phyloP scores from a whole-genome alignment of 1,140 invertebrate species.

The Drosophila takahashii region DNA sequence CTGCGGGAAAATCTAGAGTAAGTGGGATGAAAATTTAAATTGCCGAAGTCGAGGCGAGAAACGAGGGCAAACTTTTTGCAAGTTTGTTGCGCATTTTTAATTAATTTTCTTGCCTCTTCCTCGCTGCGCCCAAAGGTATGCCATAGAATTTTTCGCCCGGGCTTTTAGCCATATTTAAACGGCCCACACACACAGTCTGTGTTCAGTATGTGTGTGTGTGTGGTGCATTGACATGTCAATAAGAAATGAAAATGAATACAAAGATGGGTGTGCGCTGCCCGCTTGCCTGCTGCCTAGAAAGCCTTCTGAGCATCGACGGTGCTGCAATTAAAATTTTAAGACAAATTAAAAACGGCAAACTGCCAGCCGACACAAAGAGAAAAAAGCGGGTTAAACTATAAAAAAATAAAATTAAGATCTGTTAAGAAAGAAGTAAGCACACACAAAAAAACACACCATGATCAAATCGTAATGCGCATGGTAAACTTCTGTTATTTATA shows the following conservation, averaged over 20 bases:
- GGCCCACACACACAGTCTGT: not conserved
- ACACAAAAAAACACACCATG: too few species aligned
- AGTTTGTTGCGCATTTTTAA: slow-evolving; percentile 69
- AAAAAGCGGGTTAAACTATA: not conserved
- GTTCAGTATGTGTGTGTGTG: slow-evolving; percentile 4
- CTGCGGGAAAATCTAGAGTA: slow-evolving; percentile 35
- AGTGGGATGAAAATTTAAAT: slow-evolving; percentile 52
- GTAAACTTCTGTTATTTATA: too few species aligned
- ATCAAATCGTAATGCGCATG: too few species aligned
- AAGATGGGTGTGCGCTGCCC: slow-evolving; percentile 10
- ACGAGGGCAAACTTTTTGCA: slow-evolving; percentile 45
- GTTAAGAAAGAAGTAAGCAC: too few species aligned
- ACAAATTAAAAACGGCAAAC: slow-evolving; percentile 70
- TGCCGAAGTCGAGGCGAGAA: slow-evolving; percentile 32
- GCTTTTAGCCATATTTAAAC: slow-evolving; percentile 60
- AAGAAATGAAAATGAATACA: slow-evolving; percentile 64
- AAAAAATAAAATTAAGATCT: too few species aligned
- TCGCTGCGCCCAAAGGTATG: slow-evolving; percentile 25
- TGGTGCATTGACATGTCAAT: slow-evolving; percentile 73
- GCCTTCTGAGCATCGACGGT: slow-evolving; percentile 33
- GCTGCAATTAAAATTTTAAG: slow-evolving; percentile 77
- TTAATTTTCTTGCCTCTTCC: slow-evolving; percentile 52
- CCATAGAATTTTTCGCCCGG: slow-evolving; percentile 39
- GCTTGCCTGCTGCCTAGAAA: slow-evolving; percentile 19
- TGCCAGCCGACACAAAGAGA: slow-evolving; percentile 1